These are phyloP conservation scores for Porphyrio hochstetteri DNA, from an alignment of 2,113 vertebrate species.

Conservation along the genomic window DNA sequence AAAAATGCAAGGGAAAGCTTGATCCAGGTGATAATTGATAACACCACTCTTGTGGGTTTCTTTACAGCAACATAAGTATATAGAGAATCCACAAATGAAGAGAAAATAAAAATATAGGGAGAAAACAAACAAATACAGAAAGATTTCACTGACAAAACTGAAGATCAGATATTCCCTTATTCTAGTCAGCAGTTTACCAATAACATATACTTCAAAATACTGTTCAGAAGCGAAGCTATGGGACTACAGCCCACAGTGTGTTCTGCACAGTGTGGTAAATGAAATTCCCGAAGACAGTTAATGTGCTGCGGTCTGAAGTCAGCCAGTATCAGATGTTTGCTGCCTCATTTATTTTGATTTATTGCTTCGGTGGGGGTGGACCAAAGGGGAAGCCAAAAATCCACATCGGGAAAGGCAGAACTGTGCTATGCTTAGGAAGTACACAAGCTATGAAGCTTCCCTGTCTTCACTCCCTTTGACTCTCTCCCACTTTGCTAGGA, in stretches of 20 bases:
- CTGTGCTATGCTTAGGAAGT: background rate
- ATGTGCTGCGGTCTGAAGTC: background rate
- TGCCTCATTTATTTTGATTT: slow-evolving; percentile 65
- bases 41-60: background rate
- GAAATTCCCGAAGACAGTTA: background rate
- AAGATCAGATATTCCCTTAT: background rate
- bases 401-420: background rate
- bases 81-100: background rate
- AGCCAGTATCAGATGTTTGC: slow-evolving; percentile 17
- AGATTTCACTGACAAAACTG: background rate
- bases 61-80: background rate
- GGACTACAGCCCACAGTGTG: background rate
- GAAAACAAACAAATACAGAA: background rate
- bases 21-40: background rate
- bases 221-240: background rate
- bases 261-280: background rate
- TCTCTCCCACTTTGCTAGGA: background rate
- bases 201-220: background rate
- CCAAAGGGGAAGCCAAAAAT: slow-evolving; percentile 29
- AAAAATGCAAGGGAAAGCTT: background rate
- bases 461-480: background rate
- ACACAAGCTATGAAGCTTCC: background rate
- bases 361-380: background rate
- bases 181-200: background rate
- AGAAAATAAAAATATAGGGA: too few species aligned